Evolutionary conservation across 1,140 invertebrate genomes (phyloP).

Genomic region (Onthophagus taurus): DNA sequence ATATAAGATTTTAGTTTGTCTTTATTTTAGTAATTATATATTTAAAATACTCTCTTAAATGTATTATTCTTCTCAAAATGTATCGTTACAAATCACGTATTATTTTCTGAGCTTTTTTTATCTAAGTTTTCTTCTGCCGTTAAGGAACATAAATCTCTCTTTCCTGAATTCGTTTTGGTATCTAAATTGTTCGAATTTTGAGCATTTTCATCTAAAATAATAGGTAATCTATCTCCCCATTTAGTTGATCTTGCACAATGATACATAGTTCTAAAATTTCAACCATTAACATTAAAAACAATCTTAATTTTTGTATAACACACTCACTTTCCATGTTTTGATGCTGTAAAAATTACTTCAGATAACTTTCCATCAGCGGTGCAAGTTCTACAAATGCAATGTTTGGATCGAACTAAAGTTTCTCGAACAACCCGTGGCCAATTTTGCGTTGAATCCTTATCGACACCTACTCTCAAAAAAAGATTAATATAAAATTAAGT

Average conservation of each 20-base stretch:
- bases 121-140: no score
- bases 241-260: slow-evolving; percentile 55
- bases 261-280: slow-evolving; percentile 47
- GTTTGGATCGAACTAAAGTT: slow-evolving; percentile 52
- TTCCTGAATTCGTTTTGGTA: no score
- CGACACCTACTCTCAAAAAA: slow-evolving; percentile 21
- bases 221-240: slow-evolving; percentile 66
- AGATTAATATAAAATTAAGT: neutral
- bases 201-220: slow-evolving; percentile 22
- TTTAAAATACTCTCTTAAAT: no score
- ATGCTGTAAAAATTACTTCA: slow-evolving; percentile 65
- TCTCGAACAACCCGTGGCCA: slow-evolving; percentile 74
- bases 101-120: no score
- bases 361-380: slow-evolving; percentile 61
- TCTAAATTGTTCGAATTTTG: neutral
- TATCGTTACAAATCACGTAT: no score
- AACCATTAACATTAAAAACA: slow-evolving; percentile 18
- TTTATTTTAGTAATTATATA: no score
- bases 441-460: slow-evolving; percentile 38
- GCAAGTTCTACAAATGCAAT: slow-evolving; percentile 70
- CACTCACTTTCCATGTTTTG: slow-evolving; percentile 60
- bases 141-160: no score
- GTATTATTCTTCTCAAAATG: no score
- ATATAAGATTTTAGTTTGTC: no score
- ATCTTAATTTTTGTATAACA: slow-evolving; percentile 10